phyloP scores from a whole-genome alignment of 2,113 vertebrate species.

The Aleadryas rufinucha region DNA sequence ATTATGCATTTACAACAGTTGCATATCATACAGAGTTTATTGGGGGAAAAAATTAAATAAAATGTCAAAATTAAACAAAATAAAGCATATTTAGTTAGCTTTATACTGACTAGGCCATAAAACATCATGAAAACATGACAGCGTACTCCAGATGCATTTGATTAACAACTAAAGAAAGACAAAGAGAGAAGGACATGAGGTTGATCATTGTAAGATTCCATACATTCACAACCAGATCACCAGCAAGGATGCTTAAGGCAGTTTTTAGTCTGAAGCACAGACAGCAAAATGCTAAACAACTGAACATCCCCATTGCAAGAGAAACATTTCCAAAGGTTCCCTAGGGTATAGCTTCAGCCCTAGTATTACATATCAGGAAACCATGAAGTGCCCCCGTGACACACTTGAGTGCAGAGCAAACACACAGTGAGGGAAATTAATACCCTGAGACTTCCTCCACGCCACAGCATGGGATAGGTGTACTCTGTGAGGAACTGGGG shows the following conservation, averaged over 20 bases:
- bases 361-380: neutral
- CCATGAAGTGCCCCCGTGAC: neutral
- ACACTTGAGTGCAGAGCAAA: neutral
- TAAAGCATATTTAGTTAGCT: neutral
- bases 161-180: neutral
- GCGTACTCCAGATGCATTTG: neutral
- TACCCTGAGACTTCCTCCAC: neutral
- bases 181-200: neutral
- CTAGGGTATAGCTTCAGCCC: neutral
- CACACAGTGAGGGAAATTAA: rapidly evolving
- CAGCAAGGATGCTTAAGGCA: neutral
- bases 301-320: neutral
- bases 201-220: neutral
- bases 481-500: neutral
- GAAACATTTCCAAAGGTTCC: neutral
- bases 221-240: neutral
- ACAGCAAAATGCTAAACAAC: neutral
- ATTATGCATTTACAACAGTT: neutral
- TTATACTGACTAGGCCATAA: neutral
- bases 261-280: neutral
- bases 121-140: neutral
- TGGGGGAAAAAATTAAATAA: neutral
- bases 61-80: neutral
- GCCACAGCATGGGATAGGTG: neutral
- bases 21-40: neutral